phyloP scores from a whole-genome alignment of 2,113 vertebrate species.

The Coturnix japonica region DNA sequence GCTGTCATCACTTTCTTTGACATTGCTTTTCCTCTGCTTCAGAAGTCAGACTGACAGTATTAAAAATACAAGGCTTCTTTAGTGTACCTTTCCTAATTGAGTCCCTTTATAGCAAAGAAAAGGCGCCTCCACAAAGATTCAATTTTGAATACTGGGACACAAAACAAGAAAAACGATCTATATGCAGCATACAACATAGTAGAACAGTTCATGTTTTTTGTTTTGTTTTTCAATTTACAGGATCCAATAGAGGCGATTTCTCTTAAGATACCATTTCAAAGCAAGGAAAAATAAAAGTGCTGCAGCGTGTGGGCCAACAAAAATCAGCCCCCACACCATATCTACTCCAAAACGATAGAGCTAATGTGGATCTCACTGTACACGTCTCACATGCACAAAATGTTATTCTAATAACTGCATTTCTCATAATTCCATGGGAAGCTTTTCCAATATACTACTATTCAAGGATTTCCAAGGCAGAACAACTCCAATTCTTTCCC shows the following conservation, averaged over 20 bases:
- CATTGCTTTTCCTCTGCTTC: neutral
- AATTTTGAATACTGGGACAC: neutral
- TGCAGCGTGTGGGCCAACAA: neutral
- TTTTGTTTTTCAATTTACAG: neutral
- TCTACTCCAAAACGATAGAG: neutral
- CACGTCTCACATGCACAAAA: neutral
- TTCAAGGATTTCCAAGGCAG: neutral
- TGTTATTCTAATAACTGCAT: neutral
- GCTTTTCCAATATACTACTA: neutral
- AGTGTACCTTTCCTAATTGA: neutral
- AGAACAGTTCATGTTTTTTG: neutral
- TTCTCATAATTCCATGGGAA: neutral
- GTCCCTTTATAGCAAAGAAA: neutral
- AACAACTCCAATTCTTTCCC: neutral
- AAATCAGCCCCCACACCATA: no score
- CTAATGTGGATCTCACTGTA: neutral
- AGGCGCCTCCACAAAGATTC: neutral
- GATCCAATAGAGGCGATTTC: neutral
- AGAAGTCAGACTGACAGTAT: slow-evolving; percentile 16
- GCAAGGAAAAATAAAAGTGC: neutral
- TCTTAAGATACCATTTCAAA: neutral
- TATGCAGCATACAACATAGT: neutral
- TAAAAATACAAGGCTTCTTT: slow-evolving; percentile 21
- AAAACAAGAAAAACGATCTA: neutral
- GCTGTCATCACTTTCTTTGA: neutral